Evolutionary conservation across 2,797 vertebrate genomes (phyloP).

Genomic region (Rallus crepitans): DNA sequence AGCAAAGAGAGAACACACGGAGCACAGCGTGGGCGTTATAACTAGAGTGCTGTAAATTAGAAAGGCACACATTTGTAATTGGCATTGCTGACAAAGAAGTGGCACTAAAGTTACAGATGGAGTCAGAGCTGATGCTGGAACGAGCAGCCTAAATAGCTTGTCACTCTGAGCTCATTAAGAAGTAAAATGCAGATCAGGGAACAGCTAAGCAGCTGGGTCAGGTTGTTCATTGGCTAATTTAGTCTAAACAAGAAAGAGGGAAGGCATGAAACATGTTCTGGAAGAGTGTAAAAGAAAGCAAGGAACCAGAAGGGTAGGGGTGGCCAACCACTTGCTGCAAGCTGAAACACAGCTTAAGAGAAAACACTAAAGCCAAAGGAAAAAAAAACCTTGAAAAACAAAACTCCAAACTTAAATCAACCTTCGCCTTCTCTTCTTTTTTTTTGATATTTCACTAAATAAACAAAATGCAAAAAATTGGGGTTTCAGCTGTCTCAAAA

Average conservation of each 20-base stretch:
- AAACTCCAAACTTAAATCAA: conserved; percentile 63
- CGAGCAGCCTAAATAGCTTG: conserved; percentile 80
- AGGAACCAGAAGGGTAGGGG: conserved; percentile 76
- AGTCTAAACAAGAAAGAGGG: conserved; percentile 79
- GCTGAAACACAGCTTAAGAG: conserved; percentile 76
- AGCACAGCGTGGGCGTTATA: conserved; percentile 73
- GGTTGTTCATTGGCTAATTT: conserved; percentile 81
- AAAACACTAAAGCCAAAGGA: conserved; percentile 62
- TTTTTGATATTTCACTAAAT: conserved; percentile 48
- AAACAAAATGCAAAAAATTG: conserved; percentile 64
- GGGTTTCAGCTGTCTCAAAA: conserved; percentile 63
- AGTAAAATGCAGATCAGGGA: conserved; percentile 81
- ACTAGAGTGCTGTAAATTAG: conserved; percentile 76
- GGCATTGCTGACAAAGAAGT: conserved; percentile 80
- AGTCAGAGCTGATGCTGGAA: conserved; percentile 81
- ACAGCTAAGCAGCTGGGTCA: conserved; percentile 80
- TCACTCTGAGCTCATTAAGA: conserved; percentile 81
- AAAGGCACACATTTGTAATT: conserved; percentile 79
- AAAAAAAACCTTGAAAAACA: conserved; percentile 18
- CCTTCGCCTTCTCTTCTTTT: conserved; percentile 24
- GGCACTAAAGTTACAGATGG: conserved; percentile 80
- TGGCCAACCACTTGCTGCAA: conserved; percentile 78
- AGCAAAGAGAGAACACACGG: conserved; percentile 70
- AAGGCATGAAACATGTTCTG: conserved; percentile 79
- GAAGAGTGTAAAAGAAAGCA: conserved; percentile 77